Base-by-base conservation (phyloP, 1,140 invertebrate species). In the Acyrthosiphon pisum region DNA sequence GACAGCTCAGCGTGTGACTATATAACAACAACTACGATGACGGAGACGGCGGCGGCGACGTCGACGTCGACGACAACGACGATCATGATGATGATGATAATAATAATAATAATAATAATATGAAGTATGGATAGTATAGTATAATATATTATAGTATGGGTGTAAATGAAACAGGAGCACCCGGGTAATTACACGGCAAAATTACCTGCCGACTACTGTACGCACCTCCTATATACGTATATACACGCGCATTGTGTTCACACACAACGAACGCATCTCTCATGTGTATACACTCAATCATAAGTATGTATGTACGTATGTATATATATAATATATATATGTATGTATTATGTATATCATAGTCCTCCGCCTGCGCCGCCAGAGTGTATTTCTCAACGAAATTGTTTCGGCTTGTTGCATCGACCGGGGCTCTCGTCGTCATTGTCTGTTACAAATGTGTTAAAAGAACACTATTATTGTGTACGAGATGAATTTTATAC, bases 131-230 rank as follows among this genome's bases (percentile, higher is more conserved):
- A 53, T 89, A 50, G 53, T 60, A 35, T 46, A 44, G 9, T 60
- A 26, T 60, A 76, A 76, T 76, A 76, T 35, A 76, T 14, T n/a
- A 76, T 76, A 76, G 60, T 76, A 76, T 35, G 68, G 81, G 46
- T 37, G 48, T 93, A 93, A 93, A 93, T 93, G 91, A 93, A 93
- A 93, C 91, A 93, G 91, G 91, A 93, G 91, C 91, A 93, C 81
- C 48, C 81, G 91, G 90, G 81, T 93, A 93, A 93, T 93, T 93
- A 93, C 91, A 93, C 91, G 76, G 91, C 81, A 86, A 86, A 86
- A 93, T 93, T 84, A 93, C 91, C 48, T 50, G 41, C 81, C 81
- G 91, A 93, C 91, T 93, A 93, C 91, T 56, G 91, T 86, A 48
- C n/a, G 60, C 68, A 14, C 22, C 48, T 91, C 30, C 44, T 11